A percentile compares a stretch with the other conserved stretches of the same genome.
Conservation (phyloP, 2,888 invertebrate genomes). For the Latrodectus elegans region DNA sequence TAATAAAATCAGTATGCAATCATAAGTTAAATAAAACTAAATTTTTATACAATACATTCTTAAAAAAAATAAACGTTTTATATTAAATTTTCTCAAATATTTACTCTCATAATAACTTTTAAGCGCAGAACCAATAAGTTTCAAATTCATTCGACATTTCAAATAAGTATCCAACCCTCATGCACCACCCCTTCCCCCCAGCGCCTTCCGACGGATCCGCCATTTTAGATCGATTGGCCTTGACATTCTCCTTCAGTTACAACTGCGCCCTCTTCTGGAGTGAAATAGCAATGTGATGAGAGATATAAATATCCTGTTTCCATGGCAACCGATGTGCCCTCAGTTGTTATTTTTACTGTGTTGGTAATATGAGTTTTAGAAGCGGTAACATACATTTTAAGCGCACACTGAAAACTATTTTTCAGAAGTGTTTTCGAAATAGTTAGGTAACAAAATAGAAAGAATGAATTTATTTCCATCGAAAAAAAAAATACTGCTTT, state of each 20-base stretch:
- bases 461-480: too few species aligned
- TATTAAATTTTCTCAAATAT: too few species aligned
- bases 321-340: constrained; percentile 37
- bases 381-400: background rate
- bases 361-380: constrained; percentile 9
- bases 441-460: too few species aligned
- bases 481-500: too few species aligned
- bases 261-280: constrained; percentile 34
- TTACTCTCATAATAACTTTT: too few species aligned
- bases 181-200: background rate
- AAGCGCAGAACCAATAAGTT: too few species aligned
- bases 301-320: constrained; percentile 56
- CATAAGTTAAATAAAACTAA: too few species aligned
- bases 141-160: background rate
- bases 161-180: background rate
- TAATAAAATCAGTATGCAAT: too few species aligned
- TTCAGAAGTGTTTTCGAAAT: too few species aligned
- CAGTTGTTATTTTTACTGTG: constrained; percentile 14
- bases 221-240: constrained; percentile 52
- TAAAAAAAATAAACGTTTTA: too few species aligned
- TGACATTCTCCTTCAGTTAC: constrained; percentile 36
- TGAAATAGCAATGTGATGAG: constrained; percentile 7
- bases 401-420: too few species aligned
- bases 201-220: background rate
- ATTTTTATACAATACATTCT: too few species aligned